Base-by-base conservation (phyloP, 64 coral and sea anemone species). In the Actinia tenebrosa region DNA sequence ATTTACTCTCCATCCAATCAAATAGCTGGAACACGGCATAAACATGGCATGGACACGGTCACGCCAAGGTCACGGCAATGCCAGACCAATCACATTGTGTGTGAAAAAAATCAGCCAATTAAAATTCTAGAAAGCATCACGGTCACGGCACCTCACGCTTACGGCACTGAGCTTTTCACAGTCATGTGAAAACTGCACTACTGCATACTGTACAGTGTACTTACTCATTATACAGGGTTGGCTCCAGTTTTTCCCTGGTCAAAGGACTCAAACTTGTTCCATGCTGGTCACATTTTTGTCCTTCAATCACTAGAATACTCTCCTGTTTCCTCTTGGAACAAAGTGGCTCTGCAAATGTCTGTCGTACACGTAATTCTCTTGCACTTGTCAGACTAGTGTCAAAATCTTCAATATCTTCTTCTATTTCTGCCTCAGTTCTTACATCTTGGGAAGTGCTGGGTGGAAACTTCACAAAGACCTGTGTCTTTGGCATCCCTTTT, bases 381-480 rank as follows among this genome's bases (percentile, higher is more conserved):
- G 88, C 85, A 83, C 71, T 86, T 25, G 47, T 18, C 0, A 97
- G 81, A 37, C 86, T 84, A 60, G 94, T 84, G 72, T 93, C 86
- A 54, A 97, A 88, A 56, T 84, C 86, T 45, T 87, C 50, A 23
- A 97, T 85, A 58, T 97, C 94, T 54, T 97, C 83, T 19, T 79
- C n/a, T 44, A 97, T 84, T 75, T 97, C 91, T 60, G 60, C 91
- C 72, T 97, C 91, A 80, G 94, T 88, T 10, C 88, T 87, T 27
- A 84, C 78, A 22, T 71, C 80, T 16, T 81, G 79, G 19, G 27
- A 81, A 53, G 22, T 89, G 77, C 71, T 87, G 16, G 43, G 30
- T 22, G 18, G 15, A 16, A 16, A 8, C 68, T 25, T 15, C 26
- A 0, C 47, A 5, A 19, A 46, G 52, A 62, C 30, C 30, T 37